Conservation (phyloP, 2,888 invertebrate species). For the Cancer borealis region DNA sequence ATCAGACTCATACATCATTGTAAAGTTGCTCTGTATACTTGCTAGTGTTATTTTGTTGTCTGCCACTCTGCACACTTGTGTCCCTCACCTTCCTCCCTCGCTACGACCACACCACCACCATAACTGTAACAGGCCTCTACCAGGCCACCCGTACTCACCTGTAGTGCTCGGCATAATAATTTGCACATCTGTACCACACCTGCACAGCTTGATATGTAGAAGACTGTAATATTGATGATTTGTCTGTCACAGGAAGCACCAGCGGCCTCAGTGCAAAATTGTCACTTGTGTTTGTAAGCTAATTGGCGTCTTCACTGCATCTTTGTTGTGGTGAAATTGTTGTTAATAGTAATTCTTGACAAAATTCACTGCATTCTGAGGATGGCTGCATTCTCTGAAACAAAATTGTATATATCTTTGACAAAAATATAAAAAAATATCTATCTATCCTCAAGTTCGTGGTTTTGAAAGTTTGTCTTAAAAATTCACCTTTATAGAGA, state of each 20-base stretch:
- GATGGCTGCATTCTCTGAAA: neutral
- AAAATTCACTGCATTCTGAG: neutral
- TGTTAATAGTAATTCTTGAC: neutral
- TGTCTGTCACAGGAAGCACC: constrained; percentile 27
- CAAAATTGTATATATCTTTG: neutral
- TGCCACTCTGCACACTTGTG: constrained; percentile 58
- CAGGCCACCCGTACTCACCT: constrained; percentile 7
- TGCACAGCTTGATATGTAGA: constrained; percentile 59
- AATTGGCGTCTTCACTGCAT: neutral
- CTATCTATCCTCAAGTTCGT: neutral
- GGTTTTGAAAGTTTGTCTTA: neutral
- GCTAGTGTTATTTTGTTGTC: constrained; percentile 34
- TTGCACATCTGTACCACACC: constrained; percentile 47
- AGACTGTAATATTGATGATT: too few species aligned
- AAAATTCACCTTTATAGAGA: neutral
- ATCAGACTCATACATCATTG: neutral
- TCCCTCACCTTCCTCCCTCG: constrained; percentile 31
- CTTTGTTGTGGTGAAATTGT: neutral
- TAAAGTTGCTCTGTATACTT: constrained; percentile 26
- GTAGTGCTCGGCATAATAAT: neutral
- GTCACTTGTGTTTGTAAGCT: neutral
- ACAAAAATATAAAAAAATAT: neutral
- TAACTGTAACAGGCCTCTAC: constrained; percentile 50
- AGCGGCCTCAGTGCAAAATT: neutral
- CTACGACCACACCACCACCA: constrained; percentile 54